A percentile compares a stretch with the other conserved stretches of the same genome.
phyloP scores from a whole-genome alignment of 1,140 invertebrate genomes.

The Lepidurus couesii region DNA sequence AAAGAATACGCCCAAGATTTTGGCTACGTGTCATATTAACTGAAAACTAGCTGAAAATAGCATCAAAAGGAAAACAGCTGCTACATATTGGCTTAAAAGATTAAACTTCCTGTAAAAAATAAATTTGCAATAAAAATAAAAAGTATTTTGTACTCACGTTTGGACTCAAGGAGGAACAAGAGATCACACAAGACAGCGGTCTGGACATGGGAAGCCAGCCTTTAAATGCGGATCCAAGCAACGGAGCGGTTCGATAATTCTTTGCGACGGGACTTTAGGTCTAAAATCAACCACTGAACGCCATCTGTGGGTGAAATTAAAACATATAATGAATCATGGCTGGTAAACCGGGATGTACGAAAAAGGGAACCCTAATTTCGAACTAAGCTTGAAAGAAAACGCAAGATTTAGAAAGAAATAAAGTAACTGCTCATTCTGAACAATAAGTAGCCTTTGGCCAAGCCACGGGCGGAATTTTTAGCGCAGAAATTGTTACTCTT shows the following conservation, averaged over 20 bases:
- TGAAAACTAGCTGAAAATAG: background rate
- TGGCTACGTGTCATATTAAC: background rate
- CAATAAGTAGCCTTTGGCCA: too few relatives aligned
- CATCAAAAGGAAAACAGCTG: background rate
- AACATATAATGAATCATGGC: background rate
- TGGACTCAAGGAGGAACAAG: background rate
- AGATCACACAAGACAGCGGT: constrained; percentile 8
- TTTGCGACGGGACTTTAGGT: background rate
- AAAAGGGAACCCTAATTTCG: too few relatives aligned
- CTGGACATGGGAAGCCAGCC: background rate
- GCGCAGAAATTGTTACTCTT: too few relatives aligned
- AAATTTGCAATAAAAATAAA: background rate
- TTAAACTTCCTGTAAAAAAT: too few relatives aligned
- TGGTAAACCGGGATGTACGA: too few relatives aligned
- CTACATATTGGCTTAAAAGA: background rate
- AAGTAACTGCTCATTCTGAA: too few relatives aligned
- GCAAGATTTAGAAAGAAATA: too few relatives aligned
- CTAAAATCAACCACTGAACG: background rate
- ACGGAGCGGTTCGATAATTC: background rate
- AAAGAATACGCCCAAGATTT: constrained; percentile 1
- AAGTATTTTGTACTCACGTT: background rate
- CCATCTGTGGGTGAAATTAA: background rate
- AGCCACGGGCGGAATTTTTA: too few relatives aligned
- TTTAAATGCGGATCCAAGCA: background rate
- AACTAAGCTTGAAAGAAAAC: too few relatives aligned